Evolutionary conservation across 2,797 vertebrate species (phyloP).

Genomic region (Chromobotia macracanthus): DNA sequence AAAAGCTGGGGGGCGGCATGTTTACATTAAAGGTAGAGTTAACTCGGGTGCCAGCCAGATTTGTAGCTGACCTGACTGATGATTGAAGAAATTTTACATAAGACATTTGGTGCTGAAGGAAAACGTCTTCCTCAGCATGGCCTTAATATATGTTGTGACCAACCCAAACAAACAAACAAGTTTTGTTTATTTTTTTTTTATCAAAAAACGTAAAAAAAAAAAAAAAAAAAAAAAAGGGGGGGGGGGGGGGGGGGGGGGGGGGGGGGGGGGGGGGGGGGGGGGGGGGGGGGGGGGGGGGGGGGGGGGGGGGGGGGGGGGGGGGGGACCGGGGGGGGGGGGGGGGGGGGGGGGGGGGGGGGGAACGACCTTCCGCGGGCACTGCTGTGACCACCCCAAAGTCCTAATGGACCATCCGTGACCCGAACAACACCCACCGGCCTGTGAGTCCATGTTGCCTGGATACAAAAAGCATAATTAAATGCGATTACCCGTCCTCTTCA

Average conservation of each 20-base stretch:
- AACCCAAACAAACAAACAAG: neutral
- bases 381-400: slow-evolving; percentile 54
- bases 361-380: slow-evolving; percentile 56
- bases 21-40: neutral
- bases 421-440: slow-evolving; percentile 71
- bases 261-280: too few relatives aligned
- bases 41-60: slow-evolving; percentile 5
- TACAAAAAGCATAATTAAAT: slow-evolving; percentile 83
- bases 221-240: too few relatives aligned
- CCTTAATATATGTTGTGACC: neutral
- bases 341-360: too few relatives aligned
- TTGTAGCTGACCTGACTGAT: neutral
- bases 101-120: neutral
- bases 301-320: too few relatives aligned
- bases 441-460: slow-evolving; percentile 78
- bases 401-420: slow-evolving; percentile 63
- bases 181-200: too few relatives aligned
- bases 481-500: slow-evolving; percentile 76
- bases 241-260: too few relatives aligned
- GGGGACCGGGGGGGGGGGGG: too few relatives aligned
- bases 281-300: too few relatives aligned
- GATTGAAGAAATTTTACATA: slow-evolving; percentile 24
- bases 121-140: neutral
- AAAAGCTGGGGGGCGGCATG: slow-evolving; percentile 3
- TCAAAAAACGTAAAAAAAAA: too few relatives aligned